These are phyloP conservation scores for Gonioctena quinquepunctata DNA, from an alignment of 1,140 invertebrate species.

Conservation along the genomic window DNA sequence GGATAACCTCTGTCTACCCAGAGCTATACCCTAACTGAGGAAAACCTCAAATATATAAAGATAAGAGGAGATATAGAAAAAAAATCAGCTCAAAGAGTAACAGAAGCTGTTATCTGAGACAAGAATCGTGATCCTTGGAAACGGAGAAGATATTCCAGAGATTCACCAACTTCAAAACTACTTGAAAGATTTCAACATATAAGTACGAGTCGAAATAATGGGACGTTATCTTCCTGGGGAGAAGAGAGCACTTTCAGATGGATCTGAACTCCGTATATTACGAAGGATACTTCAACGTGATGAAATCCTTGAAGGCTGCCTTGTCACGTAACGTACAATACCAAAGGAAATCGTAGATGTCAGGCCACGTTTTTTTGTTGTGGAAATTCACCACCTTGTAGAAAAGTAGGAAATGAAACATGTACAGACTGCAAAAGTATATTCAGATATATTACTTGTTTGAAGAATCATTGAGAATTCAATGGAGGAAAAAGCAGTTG, in stretches of 20 bases:
- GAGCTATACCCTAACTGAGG: not conserved
- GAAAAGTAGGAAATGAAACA: not conserved
- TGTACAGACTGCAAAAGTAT: not conserved
- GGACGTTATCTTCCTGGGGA: slow-evolving; percentile 6
- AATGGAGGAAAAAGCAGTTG: too few species aligned
- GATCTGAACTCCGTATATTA: not conserved
- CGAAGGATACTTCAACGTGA: not conserved
- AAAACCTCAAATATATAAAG: too few species aligned
- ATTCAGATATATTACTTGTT: not conserved
- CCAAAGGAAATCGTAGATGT: not conserved
- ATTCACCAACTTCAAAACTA: not conserved
- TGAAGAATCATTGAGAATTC: not conserved
- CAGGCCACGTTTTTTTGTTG: not conserved
- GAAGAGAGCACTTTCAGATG: not conserved
- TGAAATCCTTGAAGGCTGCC: slow-evolving; percentile 1
- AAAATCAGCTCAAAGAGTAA: not conserved
- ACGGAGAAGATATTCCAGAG: not conserved
- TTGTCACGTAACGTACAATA: slow-evolving; percentile 1
- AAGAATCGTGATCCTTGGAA: not conserved
- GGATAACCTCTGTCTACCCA: not conserved
- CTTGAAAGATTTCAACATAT: not conserved
- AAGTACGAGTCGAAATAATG: not conserved
- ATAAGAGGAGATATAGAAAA: not conserved
- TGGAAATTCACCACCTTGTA: not conserved
- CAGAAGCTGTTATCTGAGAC: not conserved